Conservation (phyloP, 2,113 vertebrate genomes). For the Periophthalmus modestus region DNA sequence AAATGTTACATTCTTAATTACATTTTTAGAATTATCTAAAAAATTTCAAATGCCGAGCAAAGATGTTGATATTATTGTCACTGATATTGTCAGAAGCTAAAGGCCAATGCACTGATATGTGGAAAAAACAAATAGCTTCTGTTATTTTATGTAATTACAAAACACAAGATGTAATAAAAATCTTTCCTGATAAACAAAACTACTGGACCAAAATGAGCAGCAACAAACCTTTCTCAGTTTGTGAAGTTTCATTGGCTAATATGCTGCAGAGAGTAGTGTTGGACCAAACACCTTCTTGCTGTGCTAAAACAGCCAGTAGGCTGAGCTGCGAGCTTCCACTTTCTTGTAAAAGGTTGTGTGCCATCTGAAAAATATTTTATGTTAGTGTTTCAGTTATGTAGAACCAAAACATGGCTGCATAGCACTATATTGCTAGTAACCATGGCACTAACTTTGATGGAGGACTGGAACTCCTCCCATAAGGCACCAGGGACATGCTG, state of each 20-base stretch:
- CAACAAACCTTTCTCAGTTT: slow-evolving; percentile 86
- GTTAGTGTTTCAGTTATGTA: neutral
- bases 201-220: neutral
- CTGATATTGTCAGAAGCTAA: too few relatives aligned
- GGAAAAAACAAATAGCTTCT: too few relatives aligned
- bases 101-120: too few relatives aligned
- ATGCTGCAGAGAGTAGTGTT: slow-evolving; percentile 87
- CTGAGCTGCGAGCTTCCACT: slow-evolving; percentile 89
- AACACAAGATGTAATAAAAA: too few relatives aligned
- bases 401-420: neutral
- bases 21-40: too few relatives aligned
- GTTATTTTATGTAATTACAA: too few relatives aligned
- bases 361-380: slow-evolving; percentile 77
- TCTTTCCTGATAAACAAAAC: neutral
- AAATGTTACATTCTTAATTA: too few relatives aligned
- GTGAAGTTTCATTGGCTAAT: slow-evolving; percentile 86
- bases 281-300: slow-evolving; percentile 92
- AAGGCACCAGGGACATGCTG: slow-evolving; percentile 91
- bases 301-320: slow-evolving; percentile 86
- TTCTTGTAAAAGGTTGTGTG: slow-evolving; percentile 91
- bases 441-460: slow-evolving; percentile 87
- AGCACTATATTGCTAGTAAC: neutral
- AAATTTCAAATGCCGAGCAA: too few relatives aligned
- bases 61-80: too few relatives aligned
- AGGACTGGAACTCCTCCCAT: slow-evolving; percentile 94